phyloP scores from a whole-genome alignment of 2,797 vertebrate genomes.

The Typhlichthys subterraneus region DNA sequence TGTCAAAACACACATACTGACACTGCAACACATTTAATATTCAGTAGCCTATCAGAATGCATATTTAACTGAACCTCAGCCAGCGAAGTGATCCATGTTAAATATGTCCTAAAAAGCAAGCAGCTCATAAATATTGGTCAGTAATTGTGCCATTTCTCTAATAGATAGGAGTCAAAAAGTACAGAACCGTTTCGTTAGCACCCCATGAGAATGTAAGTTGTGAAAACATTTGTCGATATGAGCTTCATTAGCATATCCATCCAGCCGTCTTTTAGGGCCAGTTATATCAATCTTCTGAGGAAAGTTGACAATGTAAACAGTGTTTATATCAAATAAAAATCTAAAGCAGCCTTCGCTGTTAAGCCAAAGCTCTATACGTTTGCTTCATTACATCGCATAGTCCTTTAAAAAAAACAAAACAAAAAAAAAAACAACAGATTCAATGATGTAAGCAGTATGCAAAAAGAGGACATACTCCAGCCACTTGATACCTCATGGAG shows the following conservation, averaged over 20 bases:
- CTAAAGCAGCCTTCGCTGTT: conserved; percentile 39
- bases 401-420: conserved; percentile 13
- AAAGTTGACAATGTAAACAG: conserved; percentile 28
- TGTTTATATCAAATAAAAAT: conserved; percentile 18
- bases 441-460: conserved; percentile 9
- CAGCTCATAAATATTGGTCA: conserved; percentile 26
- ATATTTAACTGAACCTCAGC: conserved; percentile 34
- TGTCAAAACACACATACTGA: conserved; percentile 25
- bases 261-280: conserved; percentile 24
- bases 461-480: conserved; percentile 20
- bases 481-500: conserved; percentile 19
- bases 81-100: conserved; percentile 37
- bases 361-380: conserved; percentile 24
- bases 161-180: conserved; percentile 41
- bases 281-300: conserved; percentile 21
- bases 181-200: conserved; percentile 46
- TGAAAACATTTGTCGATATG: conserved; percentile 34
- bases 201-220: conserved; percentile 40
- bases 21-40: conserved; percentile 29
- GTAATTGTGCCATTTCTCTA: conserved; percentile 62
- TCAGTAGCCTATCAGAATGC: conserved; percentile 36
- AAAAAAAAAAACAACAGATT: background rate
- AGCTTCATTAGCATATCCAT: conserved; percentile 43
- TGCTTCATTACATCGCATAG: conserved; percentile 15
- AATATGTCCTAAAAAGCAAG: conserved; percentile 40